Percentiles rank a stretch among this genome's conserved stretches.
phyloP scores from a whole-genome alignment of 2,113 vertebrate genomes.

The Pogonocichla stellata region DNA sequence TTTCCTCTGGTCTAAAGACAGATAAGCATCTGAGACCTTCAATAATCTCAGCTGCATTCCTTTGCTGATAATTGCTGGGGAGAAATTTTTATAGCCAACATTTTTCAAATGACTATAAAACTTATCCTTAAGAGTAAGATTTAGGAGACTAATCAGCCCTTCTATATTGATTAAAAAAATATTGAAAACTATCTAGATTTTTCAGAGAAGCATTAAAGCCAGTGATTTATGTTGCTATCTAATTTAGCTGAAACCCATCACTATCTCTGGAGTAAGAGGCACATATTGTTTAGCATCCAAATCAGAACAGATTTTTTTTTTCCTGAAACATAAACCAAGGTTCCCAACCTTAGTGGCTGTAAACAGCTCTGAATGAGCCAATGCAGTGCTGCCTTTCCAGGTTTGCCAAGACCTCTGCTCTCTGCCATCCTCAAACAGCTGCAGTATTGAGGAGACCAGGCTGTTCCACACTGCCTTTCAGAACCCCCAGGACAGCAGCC shows the following conservation, averaged over 20 bases:
- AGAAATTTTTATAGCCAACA: not conserved
- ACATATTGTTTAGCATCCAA: not conserved
- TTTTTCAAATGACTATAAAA: not conserved
- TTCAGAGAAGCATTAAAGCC: not conserved
- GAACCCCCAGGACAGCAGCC: not conserved
- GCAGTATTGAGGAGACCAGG: not conserved
- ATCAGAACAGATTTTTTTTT: not conserved
- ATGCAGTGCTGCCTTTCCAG: not conserved
- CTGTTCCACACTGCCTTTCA: not conserved
- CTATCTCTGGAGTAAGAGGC: not conserved
- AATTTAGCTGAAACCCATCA: conserved; percentile 1
- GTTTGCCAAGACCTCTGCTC: conserved; percentile 26
- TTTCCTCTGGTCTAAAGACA: not conserved
- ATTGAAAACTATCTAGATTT: not conserved
- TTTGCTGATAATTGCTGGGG: not conserved
- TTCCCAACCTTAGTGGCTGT: not conserved
- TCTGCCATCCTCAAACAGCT: not conserved
- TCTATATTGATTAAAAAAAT: not conserved
- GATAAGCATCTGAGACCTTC: not conserved
- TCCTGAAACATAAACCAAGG: not conserved
- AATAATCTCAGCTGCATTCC: not conserved
- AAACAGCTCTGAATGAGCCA: not conserved
- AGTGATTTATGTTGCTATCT: not conserved
- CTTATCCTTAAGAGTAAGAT: not conserved
- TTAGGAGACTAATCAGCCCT: not conserved